Evolutionary conservation across 2,888 invertebrate species (phyloP), one percentile per base, ranked within the genome.

Genomic region (Syrista parreyssii): DNA sequence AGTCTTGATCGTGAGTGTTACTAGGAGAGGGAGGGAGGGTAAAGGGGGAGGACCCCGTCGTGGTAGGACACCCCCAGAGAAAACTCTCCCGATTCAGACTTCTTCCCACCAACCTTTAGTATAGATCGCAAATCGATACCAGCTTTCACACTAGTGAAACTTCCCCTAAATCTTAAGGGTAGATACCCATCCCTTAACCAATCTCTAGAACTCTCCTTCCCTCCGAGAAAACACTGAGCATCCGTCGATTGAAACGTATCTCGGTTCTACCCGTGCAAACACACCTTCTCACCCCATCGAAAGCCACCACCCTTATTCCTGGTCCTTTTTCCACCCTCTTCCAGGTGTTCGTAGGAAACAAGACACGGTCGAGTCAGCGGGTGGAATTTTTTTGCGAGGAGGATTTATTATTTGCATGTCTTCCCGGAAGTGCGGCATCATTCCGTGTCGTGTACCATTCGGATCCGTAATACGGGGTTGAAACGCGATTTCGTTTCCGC

Each of bases 381-480:
- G 30, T 31, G 30, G 6, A 31, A 9, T 23, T 33, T 32, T 11
- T 33, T 0, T 12, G 6, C 31, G 71, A n/a, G 12, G n/a, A 23
- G 79, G 82, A 87, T 87, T 87, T 86, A 86, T 87, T 87, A 85
- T 87, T 86, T 84, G 82, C 84, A 71, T 15, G 71, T 82, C 83
- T 79, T 80, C 79, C 78, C 75, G 31, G 31, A 33, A 33, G 11
- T 9, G 12, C 11, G 6, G 12, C 30, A 15, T 12, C 31, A 12
- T 12, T 33, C 31, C 71, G 71, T 33, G 82, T 80, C 82, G 82
- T 84, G 79, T 83, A 75, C 83, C 71, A 71, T 82, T 77, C 74
- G 81, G 81, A 84, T 84, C 80, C 40, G 23, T 55, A 55, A 55
- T 55, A 55, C 9, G 40, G 23, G 23, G 23, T 55, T 4, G 40